phyloP scores from a whole-genome alignment of 2,888 invertebrate species.

The Meteorus cinctellus region DNA sequence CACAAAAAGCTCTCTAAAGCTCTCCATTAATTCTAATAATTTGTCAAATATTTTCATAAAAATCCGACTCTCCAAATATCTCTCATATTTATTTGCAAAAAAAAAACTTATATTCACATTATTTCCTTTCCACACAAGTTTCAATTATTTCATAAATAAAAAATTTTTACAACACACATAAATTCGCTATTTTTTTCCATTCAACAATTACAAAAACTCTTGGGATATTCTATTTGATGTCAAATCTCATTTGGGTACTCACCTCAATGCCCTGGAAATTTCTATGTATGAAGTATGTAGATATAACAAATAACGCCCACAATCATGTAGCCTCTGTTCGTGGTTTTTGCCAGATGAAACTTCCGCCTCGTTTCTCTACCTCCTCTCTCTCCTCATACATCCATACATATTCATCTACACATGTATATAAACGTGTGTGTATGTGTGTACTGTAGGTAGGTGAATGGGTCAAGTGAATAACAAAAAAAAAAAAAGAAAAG shows the following conservation, averaged over 20 bases:
- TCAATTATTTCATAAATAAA: too few species aligned
- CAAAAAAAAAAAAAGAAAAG: constrained; percentile 19
- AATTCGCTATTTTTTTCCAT: not conserved
- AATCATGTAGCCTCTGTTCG: not conserved
- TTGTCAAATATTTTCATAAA: too few species aligned
- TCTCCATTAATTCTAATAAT: too few species aligned
- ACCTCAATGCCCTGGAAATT: not conserved
- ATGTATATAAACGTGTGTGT: not conserved
- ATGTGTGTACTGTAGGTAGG: not conserved
- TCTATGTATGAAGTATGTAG: not conserved
- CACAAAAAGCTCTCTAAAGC: too few species aligned
- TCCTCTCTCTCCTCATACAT: too few species aligned
- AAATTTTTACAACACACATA: too few species aligned
- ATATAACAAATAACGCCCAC: not conserved
- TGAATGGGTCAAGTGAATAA: not conserved
- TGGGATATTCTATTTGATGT: not conserved
- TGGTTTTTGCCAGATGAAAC: not conserved
- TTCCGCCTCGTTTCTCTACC: not conserved
- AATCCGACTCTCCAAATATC: too few species aligned
- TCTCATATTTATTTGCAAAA: too few species aligned
- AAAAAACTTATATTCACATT: too few species aligned
- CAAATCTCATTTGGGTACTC: not conserved
- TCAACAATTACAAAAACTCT: not conserved
- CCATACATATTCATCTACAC: too few species aligned
- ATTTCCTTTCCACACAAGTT: too few species aligned